Evolutionary conservation across 2,797 vertebrate genomes (phyloP).

Genomic region (Calcarius lapponicus): DNA sequence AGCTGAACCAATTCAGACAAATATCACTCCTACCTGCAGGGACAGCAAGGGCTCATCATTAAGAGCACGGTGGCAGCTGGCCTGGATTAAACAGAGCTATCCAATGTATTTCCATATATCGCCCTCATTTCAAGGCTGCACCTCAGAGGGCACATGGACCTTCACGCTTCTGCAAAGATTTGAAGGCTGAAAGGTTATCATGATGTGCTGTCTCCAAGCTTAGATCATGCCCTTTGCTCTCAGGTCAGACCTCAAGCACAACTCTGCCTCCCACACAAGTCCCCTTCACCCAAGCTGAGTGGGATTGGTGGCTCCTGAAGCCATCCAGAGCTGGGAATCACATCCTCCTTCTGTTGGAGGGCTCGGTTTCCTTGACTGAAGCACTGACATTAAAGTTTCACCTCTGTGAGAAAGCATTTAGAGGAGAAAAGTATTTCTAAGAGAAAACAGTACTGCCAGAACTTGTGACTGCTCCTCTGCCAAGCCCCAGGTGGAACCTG

Average conservation of each 20-base stretch:
- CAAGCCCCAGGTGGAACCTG: not conserved
- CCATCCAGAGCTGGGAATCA: not conserved
- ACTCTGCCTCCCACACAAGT: not conserved
- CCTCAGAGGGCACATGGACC: not conserved
- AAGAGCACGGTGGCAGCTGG: not conserved
- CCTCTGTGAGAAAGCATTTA: not conserved
- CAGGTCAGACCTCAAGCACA: not conserved
- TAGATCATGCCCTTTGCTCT: not conserved
- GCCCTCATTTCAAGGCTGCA: not conserved
- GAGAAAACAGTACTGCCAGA: not conserved
- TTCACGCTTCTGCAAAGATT: not conserved
- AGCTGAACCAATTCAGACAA: slow-evolving; percentile 2
- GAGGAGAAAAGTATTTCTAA: not conserved
- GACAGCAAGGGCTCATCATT: not conserved
- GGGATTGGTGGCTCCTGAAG: not conserved
- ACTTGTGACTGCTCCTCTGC: not conserved
- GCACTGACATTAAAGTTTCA: not conserved
- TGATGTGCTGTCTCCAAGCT: not conserved
- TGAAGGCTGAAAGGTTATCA: not conserved
- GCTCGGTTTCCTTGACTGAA: not conserved
- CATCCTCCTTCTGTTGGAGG: accelerated
- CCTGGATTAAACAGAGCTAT: not conserved
- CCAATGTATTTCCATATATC: not conserved
- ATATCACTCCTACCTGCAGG: not conserved
- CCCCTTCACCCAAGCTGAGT: not conserved